Conservation (phyloP, 1,140 invertebrate genomes). For the Apis laboriosa region DNA sequence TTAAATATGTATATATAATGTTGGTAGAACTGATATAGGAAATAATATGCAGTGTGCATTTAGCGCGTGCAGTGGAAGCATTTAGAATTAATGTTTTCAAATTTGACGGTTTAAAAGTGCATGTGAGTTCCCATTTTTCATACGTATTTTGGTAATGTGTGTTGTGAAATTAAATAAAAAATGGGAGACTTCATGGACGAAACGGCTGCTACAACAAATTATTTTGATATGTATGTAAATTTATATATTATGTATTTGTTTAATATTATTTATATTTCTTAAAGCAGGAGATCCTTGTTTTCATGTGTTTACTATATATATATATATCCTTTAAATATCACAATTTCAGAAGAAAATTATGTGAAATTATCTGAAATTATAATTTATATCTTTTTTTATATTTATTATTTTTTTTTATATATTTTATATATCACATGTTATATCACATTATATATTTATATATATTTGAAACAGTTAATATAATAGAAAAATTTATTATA, state of each 20-base stretch:
- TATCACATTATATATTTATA: too few relatives aligned
- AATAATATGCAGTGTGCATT: slow-evolving; percentile 8
- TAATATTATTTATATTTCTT: neutral
- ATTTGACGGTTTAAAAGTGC: slow-evolving; percentile 62
- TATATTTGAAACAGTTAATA: neutral
- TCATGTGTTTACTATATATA: too few relatives aligned
- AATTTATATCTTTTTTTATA: neutral
- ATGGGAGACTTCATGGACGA: slow-evolving; percentile 68
- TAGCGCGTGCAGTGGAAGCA: slow-evolving; percentile 41
- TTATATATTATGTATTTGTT: neutral
- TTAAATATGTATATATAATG: neutral
- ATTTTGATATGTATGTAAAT: slow-evolving; percentile 71
- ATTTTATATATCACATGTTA: neutral
- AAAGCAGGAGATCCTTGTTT: neutral
- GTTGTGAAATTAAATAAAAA: slow-evolving; percentile 8
- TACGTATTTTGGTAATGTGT: slow-evolving; percentile 17
- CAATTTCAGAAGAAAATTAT: neutral
- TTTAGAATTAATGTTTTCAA: slow-evolving; percentile 66
- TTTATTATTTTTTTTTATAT: neutral
- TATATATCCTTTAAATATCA: too few relatives aligned
- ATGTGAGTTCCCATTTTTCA: neutral
- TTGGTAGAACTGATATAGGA: neutral
- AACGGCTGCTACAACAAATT: slow-evolving; percentile 64
- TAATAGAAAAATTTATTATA: neutral
- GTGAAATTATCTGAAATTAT: too few relatives aligned